Evolutionary conservation across 1,140 invertebrate species (phyloP), one percentile per base, ranked within the genome.

Genomic region (Andricus grossulariae): DNA sequence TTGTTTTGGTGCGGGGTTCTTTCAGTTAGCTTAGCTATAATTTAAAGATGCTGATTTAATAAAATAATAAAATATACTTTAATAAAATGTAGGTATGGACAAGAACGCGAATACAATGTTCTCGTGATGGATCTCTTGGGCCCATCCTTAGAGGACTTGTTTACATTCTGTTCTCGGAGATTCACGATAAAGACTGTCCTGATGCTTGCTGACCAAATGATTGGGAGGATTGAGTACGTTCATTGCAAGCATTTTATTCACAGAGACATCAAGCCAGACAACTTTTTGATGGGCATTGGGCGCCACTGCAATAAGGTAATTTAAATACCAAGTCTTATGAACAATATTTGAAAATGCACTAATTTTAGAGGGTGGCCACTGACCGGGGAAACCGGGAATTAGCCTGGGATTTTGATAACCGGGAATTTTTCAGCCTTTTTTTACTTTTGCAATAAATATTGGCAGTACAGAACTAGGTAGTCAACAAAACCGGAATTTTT

Each of bases 171-270:
- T 90, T 96, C 96, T 49, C 94, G 98, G 81, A 96, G 97, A 86
- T 99, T 99, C 90, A 98, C 97, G 77, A 97, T 99, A 92, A 99
- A 99, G 93, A 99, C 98, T 84, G 98, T 99, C 71, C 93, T 99
- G 19, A 99, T 99, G 97, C 91, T 99, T 82, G 98, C 98, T 85
- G 98, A 99, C 90, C 98, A 98, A 92, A 97, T 97, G 95, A 95
- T 97, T 83, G 95, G 95, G 15, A 94, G 98, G 86, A 96, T 99
- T 86, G 97, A 99, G 91, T 99, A 95, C 92, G 96, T 99, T 82
- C 98, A 99, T 91, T 96, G 95, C 87, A 98, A 98, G 92, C 97
- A 97, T 88, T 99, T 99, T 92, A 99, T 99, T 86, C 98, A 99
- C 93, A 95, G 98, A 86, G 96, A 97, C 89, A 98, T 98, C 85